These are phyloP conservation scores for Hyles euphorbiae DNA, from an alignment of 1,140 invertebrate genomes.

Conservation along the genomic window DNA sequence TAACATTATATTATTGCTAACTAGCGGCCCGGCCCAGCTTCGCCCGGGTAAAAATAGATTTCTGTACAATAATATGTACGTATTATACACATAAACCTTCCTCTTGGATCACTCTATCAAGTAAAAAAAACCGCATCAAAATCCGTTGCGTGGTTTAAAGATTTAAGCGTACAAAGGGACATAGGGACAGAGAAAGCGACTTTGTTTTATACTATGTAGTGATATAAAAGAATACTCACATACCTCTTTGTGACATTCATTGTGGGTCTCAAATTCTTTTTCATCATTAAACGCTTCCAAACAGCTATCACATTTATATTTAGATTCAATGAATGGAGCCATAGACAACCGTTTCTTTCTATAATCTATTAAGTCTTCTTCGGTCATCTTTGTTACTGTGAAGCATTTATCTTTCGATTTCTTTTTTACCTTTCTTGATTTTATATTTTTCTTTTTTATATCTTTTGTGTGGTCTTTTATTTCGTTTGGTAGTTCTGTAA, in stretches of 20 bases:
- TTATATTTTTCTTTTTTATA: conserved; percentile 10
- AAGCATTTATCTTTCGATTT: conserved; percentile 21
- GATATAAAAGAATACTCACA: conserved; percentile 1
- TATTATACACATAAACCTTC: too few relatives aligned
- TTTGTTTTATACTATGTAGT: too few relatives aligned
- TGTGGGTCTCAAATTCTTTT: conserved; percentile 32
- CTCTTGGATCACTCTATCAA: too few relatives aligned
- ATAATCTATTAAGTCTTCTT: conserved; percentile 25
- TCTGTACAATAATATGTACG: too few relatives aligned
- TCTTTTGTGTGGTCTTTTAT: conserved; percentile 4
- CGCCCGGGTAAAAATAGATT: too few relatives aligned
- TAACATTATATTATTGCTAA: too few relatives aligned
- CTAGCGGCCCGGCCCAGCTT: too few relatives aligned
- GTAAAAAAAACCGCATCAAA: too few relatives aligned
- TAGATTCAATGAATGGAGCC: conserved; percentile 13
- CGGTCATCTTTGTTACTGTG: conserved; percentile 19
- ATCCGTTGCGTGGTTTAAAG: too few relatives aligned
- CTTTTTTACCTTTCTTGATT: conserved; percentile 14
- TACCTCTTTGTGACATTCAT: conserved; percentile 33
- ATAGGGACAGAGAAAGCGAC: too few relatives aligned
- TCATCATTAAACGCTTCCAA: conserved; percentile 33
- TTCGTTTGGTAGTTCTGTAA: conserved; percentile 4
- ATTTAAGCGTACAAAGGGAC: too few relatives aligned
- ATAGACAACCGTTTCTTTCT: conserved; percentile 19
- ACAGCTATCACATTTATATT: conserved; percentile 45